phyloP scores from a whole-genome alignment of 2,113 vertebrate species.

The Pollimyrus isidori region DNA sequence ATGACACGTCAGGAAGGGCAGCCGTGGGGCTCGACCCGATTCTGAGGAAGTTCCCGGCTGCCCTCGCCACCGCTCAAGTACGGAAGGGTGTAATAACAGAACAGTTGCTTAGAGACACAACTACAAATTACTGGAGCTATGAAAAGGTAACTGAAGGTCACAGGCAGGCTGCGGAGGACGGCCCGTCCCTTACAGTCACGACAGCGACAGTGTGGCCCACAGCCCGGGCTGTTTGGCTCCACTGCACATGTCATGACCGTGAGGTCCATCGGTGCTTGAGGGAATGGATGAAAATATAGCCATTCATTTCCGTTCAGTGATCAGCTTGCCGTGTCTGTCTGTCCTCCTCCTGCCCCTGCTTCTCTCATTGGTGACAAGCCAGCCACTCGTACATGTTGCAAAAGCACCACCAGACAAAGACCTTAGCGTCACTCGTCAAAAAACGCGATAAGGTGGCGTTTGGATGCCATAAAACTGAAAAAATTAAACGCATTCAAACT shows the following conservation, averaged over 20 bases:
- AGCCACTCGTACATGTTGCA: background rate
- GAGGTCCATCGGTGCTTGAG: background rate
- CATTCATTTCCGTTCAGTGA: background rate
- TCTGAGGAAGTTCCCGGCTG: background rate
- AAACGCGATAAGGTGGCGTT: slow-evolving; percentile 34
- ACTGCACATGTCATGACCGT: background rate
- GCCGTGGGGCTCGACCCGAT: background rate
- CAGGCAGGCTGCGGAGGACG: slow-evolving; percentile 10
- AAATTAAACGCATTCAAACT: no score
- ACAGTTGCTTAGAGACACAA: slow-evolving; percentile 27
- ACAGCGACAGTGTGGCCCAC: slow-evolving; percentile 21
- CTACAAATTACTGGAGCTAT: slow-evolving; percentile 35
- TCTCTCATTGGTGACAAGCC: background rate
- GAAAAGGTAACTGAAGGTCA: slow-evolving; percentile 27
- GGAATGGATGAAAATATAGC: background rate
- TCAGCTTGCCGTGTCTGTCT: background rate
- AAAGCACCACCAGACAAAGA: background rate
- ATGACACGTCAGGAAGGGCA: background rate
- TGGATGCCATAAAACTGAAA: slow-evolving; percentile 32
- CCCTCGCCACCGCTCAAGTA: background rate
- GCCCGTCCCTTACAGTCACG: background rate
- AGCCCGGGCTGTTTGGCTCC: background rate
- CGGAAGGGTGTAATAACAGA: slow-evolving; percentile 22
- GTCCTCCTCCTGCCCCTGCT: background rate
- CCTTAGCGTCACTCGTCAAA: slow-evolving; percentile 20